Evolutionary conservation across 2,888 invertebrate species (phyloP), one percentile per base, ranked within the genome.

Genomic region (Synanthedon vespiformis): DNA sequence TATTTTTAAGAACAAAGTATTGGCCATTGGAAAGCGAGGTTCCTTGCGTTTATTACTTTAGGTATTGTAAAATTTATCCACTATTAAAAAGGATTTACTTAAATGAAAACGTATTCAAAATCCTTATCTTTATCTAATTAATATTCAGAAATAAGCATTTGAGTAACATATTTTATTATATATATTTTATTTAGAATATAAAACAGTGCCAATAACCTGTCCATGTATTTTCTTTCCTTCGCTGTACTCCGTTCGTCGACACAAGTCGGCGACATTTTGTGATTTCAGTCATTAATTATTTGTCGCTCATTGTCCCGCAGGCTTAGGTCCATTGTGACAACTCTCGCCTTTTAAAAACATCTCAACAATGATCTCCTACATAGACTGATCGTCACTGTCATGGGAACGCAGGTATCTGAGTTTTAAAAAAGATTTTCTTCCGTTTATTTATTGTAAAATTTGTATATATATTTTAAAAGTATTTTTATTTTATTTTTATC

Each of bases 261-360:
- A 63, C 71, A 77, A 79, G 80, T 80, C 72, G 69, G 70, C 75
- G 76, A 82, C 80, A 81, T 81, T 80, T 82, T 74, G 78, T 80
- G 77, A 82, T 78, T 78, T 74, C 72, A 64, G 75, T 79, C 84
- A 87, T 87, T 87, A 87, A 86, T 87, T 87, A 87, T 85, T 78
- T 77, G 74, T 59, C 67, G 72, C 72, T 78, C 85, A 83, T 85
- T 87, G 86, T 86, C 79, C 79, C 71, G 61, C 60, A 67, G 72
- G 70, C 76, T 72, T 68, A 60, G 68, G 71, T 70, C 81, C 78
- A 85, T 85, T 86, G 86, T 85, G 80, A 85, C 84, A 86, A 83
- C 82, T 84, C 85, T 86, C 80, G 74, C 69, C 75, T 70, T 80
- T 81, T 84, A 83, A 80, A 81, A 80, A 77, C 70, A 52, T 58